Percentiles rank a stretch among this genome's conserved stretches.
phyloP scores from a whole-genome alignment of 2,888 invertebrate species.

The Chloromyia formosa region DNA sequence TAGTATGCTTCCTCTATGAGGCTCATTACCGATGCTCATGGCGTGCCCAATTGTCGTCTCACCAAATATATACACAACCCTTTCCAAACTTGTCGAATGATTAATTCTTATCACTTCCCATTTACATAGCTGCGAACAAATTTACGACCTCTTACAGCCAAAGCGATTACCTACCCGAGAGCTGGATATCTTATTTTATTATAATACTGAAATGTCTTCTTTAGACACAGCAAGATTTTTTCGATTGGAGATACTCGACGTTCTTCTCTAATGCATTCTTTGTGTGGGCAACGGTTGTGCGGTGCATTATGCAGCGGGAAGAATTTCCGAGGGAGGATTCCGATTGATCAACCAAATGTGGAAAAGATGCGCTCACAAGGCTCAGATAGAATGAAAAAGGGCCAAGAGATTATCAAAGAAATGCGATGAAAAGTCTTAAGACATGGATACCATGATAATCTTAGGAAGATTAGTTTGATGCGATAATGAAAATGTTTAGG shows the following conservation, averaged over 20 bases:
- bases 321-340: constrained; percentile 20
- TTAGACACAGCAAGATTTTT: too few species aligned
- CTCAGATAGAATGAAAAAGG: constrained; percentile 7
- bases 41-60: constrained; percentile 10
- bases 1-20: constrained; percentile 17
- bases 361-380: neutral
- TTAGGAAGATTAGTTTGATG: too few species aligned
- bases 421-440: too few species aligned
- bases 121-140: constrained; percentile 40
- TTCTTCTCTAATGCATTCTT: constrained; percentile 21
- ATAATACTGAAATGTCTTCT: neutral
- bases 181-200: neutral
- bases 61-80: neutral
- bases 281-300: neutral
- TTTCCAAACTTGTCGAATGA: constrained; percentile 37
- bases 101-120: constrained; percentile 44
- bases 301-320: constrained; percentile 7
- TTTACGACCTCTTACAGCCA: constrained; percentile 35
- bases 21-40: constrained; percentile 37
- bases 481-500: too few species aligned
- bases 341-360: constrained; percentile 11
- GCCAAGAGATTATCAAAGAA: too few species aligned
- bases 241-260: neutral
- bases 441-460: too few species aligned
- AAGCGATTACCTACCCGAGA: constrained; percentile 23